phyloP scores from a whole-genome alignment of 2,113 vertebrate species.

The Seriola dumerili region DNA sequence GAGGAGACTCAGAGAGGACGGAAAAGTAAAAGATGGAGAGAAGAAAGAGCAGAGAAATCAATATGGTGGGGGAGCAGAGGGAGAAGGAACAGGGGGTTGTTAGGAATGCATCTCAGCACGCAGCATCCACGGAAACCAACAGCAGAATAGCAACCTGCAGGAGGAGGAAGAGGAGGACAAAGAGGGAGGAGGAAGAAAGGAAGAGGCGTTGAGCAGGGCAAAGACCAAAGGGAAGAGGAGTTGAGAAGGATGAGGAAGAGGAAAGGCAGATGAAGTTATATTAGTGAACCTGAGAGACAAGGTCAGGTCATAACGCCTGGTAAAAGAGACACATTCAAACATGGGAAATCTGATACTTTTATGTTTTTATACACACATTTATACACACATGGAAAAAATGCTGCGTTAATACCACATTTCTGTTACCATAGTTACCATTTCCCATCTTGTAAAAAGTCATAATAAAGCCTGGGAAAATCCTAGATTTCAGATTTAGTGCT shows the following conservation, averaged over 20 bases:
- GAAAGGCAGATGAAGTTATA: neutral
- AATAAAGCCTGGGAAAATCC: too few species aligned
- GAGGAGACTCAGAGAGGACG: slow-evolving; percentile 22
- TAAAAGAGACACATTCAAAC: too few species aligned
- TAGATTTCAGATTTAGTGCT: too few species aligned
- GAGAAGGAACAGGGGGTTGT: slow-evolving; percentile 51
- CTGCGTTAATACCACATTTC: too few species aligned
- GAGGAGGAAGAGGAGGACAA: neutral
- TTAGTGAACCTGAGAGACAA: neutral
- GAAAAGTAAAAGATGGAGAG: slow-evolving; percentile 40
- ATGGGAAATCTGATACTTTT: too few species aligned
- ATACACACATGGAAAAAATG: too few species aligned
- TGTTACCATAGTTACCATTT: too few species aligned
- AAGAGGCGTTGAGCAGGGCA: neutral
- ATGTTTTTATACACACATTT: too few species aligned
- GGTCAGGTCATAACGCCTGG: neutral
- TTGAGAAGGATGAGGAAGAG: neutral
- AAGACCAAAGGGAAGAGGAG: neutral
- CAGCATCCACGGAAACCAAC: slow-evolving; percentile 97
- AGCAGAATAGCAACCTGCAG: slow-evolving; percentile 94
- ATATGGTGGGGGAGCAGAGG: slow-evolving; percentile 13
- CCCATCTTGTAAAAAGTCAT: too few species aligned
- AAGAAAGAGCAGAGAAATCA: slow-evolving; percentile 49
- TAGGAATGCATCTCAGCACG: slow-evolving; percentile 95
- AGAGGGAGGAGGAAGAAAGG: neutral